Evolutionary conservation across 2,888 invertebrate species (phyloP).

Genomic region (Heliconius cydno): DNA sequence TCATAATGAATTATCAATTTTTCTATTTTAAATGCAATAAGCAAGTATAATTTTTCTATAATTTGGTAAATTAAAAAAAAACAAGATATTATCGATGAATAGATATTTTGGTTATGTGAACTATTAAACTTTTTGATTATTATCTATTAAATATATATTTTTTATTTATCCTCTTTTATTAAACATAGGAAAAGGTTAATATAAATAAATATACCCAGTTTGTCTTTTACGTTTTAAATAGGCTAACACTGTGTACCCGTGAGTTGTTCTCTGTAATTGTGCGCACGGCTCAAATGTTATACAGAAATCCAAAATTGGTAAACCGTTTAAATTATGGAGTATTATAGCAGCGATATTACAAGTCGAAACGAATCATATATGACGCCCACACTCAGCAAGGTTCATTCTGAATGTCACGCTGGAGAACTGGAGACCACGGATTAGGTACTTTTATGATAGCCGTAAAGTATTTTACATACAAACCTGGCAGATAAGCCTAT

Average conservation of each 20-base stretch:
- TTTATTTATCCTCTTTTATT: background rate
- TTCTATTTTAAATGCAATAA: no score
- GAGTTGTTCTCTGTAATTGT: background rate
- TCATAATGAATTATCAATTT: no score
- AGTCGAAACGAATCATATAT: slow-evolving; percentile 20
- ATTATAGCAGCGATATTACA: slow-evolving; percentile 25
- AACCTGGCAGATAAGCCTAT: background rate
- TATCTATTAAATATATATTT: background rate
- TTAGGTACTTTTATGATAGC: slow-evolving; percentile 11
- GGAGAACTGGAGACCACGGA: background rate
- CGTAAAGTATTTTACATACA: slow-evolving; percentile 8
- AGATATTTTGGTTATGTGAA: no score
- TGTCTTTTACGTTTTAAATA: background rate
- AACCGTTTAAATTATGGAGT: slow-evolving; percentile 10
- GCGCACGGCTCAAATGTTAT: slow-evolving; percentile 18
- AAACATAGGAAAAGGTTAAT: background rate
- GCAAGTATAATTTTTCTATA: no score
- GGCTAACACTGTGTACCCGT: background rate
- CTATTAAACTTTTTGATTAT: no score
- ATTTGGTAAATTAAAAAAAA: no score
- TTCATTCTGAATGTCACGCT: slow-evolving; percentile 24
- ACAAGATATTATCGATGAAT: no score
- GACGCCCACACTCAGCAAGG: slow-evolving; percentile 22
- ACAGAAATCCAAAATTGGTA: slow-evolving; percentile 5
- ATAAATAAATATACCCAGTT: background rate